Evolutionary conservation across 2,797 vertebrate species (phyloP).

Genomic region (Mormyrops attenuatus): DNA sequence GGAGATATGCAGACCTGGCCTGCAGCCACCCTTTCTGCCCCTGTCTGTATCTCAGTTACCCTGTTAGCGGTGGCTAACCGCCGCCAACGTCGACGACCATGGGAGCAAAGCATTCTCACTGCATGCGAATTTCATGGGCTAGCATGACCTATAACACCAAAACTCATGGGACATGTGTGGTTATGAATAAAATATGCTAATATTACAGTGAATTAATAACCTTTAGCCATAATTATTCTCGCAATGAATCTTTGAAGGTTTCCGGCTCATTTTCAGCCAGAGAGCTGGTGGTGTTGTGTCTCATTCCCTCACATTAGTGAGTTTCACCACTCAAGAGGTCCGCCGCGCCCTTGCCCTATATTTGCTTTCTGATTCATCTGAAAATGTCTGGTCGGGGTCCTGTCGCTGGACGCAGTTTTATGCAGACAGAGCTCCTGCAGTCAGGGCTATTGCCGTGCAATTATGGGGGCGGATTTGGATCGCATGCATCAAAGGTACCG

Average conservation of each 20-base stretch:
- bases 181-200: background rate
- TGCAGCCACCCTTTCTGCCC: background rate
- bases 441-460: background rate
- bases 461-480: background rate
- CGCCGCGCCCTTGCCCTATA: background rate
- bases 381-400: background rate
- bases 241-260: background rate
- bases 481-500: background rate
- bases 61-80: background rate
- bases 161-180: background rate
- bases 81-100: background rate
- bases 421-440: background rate
- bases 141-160: constrained; percentile 2
- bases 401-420: background rate
- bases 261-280: background rate
- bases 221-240: background rate
- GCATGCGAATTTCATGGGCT: background rate
- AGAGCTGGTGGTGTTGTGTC: background rate
- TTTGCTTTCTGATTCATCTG: background rate
- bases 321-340: background rate
- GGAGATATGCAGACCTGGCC: background rate
- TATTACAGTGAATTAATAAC: background rate
- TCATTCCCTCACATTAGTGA: background rate
- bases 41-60: background rate
- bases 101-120: background rate